A percentile compares a stretch with the other conserved stretches of the same genome.
Evolutionary conservation across 2,113 vertebrate species (phyloP).

Genomic region (Laterallus jamaicensis): DNA sequence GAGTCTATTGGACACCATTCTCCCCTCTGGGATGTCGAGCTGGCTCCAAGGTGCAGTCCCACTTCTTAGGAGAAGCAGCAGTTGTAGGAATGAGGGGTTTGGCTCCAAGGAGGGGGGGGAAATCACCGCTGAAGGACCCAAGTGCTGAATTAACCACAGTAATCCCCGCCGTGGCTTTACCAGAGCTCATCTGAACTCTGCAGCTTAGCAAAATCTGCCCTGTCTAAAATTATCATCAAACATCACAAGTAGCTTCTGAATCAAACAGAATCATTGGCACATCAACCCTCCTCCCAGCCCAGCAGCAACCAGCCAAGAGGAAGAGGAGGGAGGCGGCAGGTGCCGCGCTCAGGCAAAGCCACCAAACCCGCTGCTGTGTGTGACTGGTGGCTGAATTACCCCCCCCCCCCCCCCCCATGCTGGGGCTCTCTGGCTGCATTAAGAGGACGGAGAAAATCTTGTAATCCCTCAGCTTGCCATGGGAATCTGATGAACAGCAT

Average conservation of each 20-base stretch:
- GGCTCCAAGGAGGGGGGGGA: background rate
- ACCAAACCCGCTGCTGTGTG: background rate
- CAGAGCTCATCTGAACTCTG: conserved; percentile 36
- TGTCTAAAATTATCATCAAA: conserved; percentile 69
- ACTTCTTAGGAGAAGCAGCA: background rate
- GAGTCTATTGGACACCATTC: background rate
- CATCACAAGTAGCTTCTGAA: background rate
- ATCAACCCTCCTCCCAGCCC: background rate
- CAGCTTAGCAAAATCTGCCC: conserved; percentile 70
- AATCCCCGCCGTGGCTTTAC: conserved; percentile 56
- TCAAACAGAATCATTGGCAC: fast-evolving
- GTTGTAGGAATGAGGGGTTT: background rate
- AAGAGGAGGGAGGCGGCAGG: background rate
- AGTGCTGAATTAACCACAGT: conserved; percentile 53
- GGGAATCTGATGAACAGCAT: background rate
- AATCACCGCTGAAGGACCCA: conserved; percentile 20
- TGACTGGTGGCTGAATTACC: background rate
- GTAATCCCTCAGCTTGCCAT: background rate
- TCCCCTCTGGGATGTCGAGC: background rate
- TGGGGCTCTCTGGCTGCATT: background rate
- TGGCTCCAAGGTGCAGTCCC: background rate
- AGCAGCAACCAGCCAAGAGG: fast-evolving
- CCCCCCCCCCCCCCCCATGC: background rate
- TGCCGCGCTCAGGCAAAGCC: background rate
- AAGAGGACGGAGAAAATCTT: conserved; percentile 17